Percentiles rank a stretch among this genome's conserved stretches.
phyloP scores from a whole-genome alignment of 2,888 invertebrate genomes.

The Alentia gelatinosa region DNA sequence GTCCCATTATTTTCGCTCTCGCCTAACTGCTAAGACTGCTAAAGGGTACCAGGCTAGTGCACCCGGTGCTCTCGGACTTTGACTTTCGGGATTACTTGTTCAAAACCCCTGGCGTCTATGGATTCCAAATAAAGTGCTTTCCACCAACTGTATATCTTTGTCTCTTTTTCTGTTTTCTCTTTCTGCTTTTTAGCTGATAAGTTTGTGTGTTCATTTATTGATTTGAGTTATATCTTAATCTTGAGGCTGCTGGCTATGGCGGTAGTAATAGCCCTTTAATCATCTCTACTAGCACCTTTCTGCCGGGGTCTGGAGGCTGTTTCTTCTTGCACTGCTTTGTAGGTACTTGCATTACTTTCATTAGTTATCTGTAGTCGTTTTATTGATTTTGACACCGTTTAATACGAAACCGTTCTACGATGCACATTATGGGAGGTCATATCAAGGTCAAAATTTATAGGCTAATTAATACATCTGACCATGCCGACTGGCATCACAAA shows the following conservation, averaged over 20 bases:
- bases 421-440: background rate
- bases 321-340: background rate
- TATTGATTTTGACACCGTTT: background rate
- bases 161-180: conserved; percentile 19
- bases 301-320: background rate
- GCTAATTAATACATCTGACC: no score
- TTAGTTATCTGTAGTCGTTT: background rate
- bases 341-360: background rate
- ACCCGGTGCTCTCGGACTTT: conserved; percentile 32
- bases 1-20: conserved; percentile 47
- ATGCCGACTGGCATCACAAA: no score
- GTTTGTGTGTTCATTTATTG: background rate
- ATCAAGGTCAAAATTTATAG: no score
- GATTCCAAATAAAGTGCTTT: conserved; percentile 47
- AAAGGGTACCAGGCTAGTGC: conserved; percentile 25
- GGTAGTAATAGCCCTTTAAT: background rate
- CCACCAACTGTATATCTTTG: conserved; percentile 37
- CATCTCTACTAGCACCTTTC: background rate
- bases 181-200: background rate
- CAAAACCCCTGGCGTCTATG: conserved; percentile 49
- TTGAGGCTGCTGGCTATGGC: background rate
- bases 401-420: background rate
- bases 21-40: conserved; percentile 23
- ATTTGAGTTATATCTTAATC: background rate
- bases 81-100: conserved; percentile 47